Evolutionary conservation across 1,140 invertebrate genomes (phyloP).

Genomic region (Portunus trituberculatus): DNA sequence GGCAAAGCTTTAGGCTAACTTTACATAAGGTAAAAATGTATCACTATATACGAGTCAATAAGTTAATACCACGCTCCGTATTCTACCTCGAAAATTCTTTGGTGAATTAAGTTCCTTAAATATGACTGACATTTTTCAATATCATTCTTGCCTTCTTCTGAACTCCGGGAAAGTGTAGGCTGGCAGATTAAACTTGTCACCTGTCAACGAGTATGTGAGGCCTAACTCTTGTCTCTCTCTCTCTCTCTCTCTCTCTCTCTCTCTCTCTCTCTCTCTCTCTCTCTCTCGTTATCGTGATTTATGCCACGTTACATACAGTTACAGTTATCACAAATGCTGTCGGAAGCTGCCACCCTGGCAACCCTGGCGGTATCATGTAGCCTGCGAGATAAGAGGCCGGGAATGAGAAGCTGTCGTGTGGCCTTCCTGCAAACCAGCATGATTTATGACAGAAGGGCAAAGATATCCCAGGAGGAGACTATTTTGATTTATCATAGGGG

Average conservation of each 20-base stretch:
- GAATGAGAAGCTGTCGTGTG: neutral
- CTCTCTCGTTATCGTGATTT: neutral
- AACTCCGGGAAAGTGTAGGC: too few relatives aligned
- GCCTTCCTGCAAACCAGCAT: neutral
- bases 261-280: constrained; percentile 38
- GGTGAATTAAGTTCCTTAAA: too few relatives aligned
- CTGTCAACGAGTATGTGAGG: too few relatives aligned
- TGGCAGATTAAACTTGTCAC: too few relatives aligned
- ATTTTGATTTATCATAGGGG: neutral
- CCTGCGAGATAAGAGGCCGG: neutral
- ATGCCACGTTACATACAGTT: neutral
- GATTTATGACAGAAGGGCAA: neutral
- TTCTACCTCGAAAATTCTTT: too few relatives aligned
- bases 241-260: constrained; percentile 37
- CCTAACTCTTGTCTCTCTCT: neutral
- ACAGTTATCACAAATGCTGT: neutral
- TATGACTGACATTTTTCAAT: too few relatives aligned
- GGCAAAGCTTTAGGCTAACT: too few relatives aligned
- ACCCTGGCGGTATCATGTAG: neutral
- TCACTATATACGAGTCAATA: too few relatives aligned
- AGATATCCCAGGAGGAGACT: neutral
- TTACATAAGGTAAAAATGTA: too few relatives aligned
- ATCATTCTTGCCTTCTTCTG: too few relatives aligned
- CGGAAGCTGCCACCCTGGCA: neutral
- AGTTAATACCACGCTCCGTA: too few relatives aligned